phyloP scores from a whole-genome alignment of 2,888 invertebrate genomes.

The Iselma pallidipennis region DNA sequence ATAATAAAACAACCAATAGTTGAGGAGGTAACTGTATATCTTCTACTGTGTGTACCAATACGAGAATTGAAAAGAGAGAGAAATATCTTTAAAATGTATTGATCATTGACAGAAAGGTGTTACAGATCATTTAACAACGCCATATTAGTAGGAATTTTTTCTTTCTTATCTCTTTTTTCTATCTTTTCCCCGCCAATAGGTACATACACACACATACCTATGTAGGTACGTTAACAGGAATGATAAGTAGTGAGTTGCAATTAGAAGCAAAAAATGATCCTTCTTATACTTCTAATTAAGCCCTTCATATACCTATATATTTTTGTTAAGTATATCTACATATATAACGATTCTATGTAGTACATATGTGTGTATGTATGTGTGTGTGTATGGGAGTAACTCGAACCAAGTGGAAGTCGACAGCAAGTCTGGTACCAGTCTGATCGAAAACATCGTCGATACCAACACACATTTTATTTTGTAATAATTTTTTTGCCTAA shows the following conservation, averaged over 20 bases:
- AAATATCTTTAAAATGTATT: background rate
- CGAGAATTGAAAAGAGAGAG: background rate
- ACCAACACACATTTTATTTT: constrained; percentile 29
- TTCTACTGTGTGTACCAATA: background rate
- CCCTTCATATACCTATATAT: no score
- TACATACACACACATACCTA: no score
- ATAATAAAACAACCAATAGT: background rate
- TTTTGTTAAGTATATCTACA: no score
- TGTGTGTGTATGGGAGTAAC: constrained; percentile 29
- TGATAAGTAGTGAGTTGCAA: no score
- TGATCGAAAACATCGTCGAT: constrained; percentile 35
- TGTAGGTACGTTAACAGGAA: no score
- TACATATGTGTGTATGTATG: background rate
- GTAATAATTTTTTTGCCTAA: constrained; percentile 7
- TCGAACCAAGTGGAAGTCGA: constrained; percentile 38
- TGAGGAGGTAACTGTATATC: background rate
- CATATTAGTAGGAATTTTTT: background rate
- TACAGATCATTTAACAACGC: background rate
- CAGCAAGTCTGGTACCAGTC: constrained; percentile 45
- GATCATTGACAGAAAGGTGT: background rate
- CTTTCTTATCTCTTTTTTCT: background rate
- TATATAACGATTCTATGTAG: no score
- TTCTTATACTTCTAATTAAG: no score
- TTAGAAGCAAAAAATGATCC: no score
- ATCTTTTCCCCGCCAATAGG: no score